phyloP scores from a whole-genome alignment of 2,113 vertebrate genomes.

The Anolis carolinensis region DNA sequence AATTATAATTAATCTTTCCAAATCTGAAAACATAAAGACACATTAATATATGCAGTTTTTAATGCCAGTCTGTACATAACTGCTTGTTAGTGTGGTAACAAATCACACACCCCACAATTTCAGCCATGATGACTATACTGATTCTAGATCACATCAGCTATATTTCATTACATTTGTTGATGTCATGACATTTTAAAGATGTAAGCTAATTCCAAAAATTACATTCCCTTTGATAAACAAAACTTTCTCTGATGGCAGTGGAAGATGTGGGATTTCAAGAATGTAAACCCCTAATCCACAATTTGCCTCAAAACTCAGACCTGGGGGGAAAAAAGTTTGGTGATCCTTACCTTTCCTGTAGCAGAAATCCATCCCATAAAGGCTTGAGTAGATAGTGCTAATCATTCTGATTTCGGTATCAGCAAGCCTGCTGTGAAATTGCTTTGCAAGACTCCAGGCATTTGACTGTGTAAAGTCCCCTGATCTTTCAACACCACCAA shows the following conservation, averaged over 20 bases:
- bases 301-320: neutral
- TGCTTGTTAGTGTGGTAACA: neutral
- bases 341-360: neutral
- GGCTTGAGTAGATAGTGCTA: neutral
- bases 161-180: neutral
- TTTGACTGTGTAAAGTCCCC: neutral
- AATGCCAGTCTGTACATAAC: neutral
- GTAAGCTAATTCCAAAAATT: neutral
- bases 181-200: neutral
- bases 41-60: neutral
- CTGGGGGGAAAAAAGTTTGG: neutral
- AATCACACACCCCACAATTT: neutral
- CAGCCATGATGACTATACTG: neutral
- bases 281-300: neutral
- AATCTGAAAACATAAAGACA: neutral
- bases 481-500: neutral
- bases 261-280: neutral
- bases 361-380: neutral
- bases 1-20: neutral
- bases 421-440: neutral
- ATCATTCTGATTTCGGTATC: constrained; percentile 2
- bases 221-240: neutral
- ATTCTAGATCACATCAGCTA: neutral
- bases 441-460: neutral
- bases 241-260: neutral